Conservation (phyloP, 2,888 invertebrate species). For the Pollenia angustigena region DNA sequence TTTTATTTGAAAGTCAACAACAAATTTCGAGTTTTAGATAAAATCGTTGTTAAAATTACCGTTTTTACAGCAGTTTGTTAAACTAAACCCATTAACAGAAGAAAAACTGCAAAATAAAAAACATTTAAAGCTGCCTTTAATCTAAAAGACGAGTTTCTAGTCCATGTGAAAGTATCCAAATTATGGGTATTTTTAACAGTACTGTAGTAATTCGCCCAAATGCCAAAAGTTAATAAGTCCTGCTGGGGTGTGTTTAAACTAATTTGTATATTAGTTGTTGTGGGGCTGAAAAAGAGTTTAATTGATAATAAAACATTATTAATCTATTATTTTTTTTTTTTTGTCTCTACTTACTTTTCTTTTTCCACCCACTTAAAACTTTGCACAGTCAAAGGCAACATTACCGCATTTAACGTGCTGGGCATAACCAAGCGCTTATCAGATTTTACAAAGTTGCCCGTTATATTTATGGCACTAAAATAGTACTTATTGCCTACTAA, state of each 20-base stretch:
- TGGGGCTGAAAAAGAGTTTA: constrained; percentile 39
- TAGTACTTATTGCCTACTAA: constrained; percentile 76
- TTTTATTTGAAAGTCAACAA: not conserved
- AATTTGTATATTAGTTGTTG: constrained; percentile 71
- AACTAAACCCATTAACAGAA: no score
- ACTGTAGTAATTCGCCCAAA: constrained; percentile 81
- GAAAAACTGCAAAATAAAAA: no score
- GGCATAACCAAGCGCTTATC: constrained; percentile 79
- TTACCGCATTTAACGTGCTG: constrained; percentile 78
- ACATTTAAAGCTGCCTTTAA: not conserved
- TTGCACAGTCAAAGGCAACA: constrained; percentile 78
- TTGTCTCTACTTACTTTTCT: constrained; percentile 47
- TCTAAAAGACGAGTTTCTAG: not conserved
- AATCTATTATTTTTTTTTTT: not conserved
- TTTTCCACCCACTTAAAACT: constrained; percentile 76
- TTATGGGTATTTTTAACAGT: constrained; percentile 75
- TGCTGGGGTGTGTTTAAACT: constrained; percentile 75
- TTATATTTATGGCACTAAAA: constrained; percentile 78
- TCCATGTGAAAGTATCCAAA: constrained; percentile 71
- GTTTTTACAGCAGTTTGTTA: not conserved
- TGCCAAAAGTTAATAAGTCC: constrained; percentile 82
- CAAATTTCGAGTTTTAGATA: not conserved
- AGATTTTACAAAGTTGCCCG: constrained; percentile 64
- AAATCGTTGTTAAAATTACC: no score
- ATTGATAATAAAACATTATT: not conserved